Evolutionary conservation across 2,888 invertebrate genomes (phyloP).

Genomic region (Nomada ferruginata): DNA sequence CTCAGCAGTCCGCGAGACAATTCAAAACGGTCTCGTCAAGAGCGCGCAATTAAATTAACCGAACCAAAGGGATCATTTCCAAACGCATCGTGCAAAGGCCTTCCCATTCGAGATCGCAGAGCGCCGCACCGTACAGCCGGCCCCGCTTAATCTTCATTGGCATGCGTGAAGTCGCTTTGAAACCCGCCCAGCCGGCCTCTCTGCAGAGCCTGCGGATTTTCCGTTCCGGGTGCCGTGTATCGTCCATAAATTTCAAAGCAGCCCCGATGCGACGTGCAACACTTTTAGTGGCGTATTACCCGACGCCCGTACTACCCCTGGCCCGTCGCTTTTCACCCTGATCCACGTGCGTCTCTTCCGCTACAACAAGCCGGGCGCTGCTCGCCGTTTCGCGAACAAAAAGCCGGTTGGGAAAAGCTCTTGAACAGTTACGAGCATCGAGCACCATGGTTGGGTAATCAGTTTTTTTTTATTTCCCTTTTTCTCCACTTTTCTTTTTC

Average conservation of each 20-base stretch:
- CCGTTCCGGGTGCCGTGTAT: slow-evolving; percentile 39
- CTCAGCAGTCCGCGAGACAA: background rate
- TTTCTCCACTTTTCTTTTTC: background rate
- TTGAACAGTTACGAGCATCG: slow-evolving; percentile 23
- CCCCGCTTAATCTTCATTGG: slow-evolving; percentile 67
- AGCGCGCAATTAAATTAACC: slow-evolving; percentile 21
- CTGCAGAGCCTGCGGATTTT: slow-evolving; percentile 62
- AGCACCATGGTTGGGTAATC: slow-evolving; percentile 17
- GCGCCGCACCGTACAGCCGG: slow-evolving; percentile 31
- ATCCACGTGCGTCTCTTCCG: background rate
- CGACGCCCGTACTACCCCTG: slow-evolving; percentile 20
- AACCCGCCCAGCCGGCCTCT: slow-evolving; percentile 14
- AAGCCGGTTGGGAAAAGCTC: slow-evolving; percentile 1
- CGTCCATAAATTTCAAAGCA: slow-evolving; percentile 66
- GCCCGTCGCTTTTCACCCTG: slow-evolving; percentile 16
- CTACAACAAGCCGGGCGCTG: slow-evolving; percentile 35
- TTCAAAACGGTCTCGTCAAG: background rate
- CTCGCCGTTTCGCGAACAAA: slow-evolving; percentile 16
- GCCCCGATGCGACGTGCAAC: slow-evolving; percentile 60
- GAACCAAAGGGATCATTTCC: slow-evolving; percentile 22
- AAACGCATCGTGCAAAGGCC: slow-evolving; percentile 6
- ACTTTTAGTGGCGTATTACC: slow-evolving; percentile 63
- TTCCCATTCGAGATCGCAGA: background rate
- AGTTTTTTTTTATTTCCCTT: background rate
- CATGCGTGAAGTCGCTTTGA: slow-evolving; percentile 66